These are phyloP conservation scores for Athalia circularis DNA, from an alignment of 2,888 invertebrate species.

Conservation along the genomic window DNA sequence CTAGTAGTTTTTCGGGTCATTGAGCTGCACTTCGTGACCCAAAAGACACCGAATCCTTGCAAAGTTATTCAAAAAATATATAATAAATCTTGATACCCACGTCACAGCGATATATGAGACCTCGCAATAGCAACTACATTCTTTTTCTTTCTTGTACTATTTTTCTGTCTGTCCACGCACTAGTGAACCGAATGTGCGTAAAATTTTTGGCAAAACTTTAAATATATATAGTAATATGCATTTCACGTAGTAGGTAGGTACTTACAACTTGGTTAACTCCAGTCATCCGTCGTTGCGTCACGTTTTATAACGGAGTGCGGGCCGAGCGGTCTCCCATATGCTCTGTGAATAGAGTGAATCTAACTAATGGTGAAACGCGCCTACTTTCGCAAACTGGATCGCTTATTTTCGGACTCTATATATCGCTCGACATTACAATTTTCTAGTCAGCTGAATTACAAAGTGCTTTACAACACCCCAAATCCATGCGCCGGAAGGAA, in stretches of 20 bases:
- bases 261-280: too few relatives aligned
- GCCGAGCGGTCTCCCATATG: neutral
- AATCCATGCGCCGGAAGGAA: neutral
- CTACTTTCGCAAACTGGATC: slow-evolving; percentile 2
- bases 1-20: neutral
- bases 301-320: too few relatives aligned
- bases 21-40: too few relatives aligned
- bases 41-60: too few relatives aligned
- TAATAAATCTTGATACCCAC: too few relatives aligned
- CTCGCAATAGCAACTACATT: neutral
- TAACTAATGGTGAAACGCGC: neutral
- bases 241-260: neutral
- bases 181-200: too few relatives aligned
- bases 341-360: neutral
- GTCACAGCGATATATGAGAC: too few relatives aligned
- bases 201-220: neutral
- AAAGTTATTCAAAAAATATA: too few relatives aligned
- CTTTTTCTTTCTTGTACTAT: neutral
- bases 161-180: neutral
- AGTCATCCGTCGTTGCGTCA: too few relatives aligned
- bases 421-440: slow-evolving; percentile 39
- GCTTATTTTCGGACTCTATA: slow-evolving; percentile 25
- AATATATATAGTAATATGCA: neutral
- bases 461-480: too few relatives aligned
- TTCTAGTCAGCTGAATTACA: too few relatives aligned